A percentile compares a stretch with the other conserved stretches of the same genome.
Evolutionary conservation across 2,888 invertebrate genomes (phyloP).

Genomic region (Nasonovia ribisnigri): DNA sequence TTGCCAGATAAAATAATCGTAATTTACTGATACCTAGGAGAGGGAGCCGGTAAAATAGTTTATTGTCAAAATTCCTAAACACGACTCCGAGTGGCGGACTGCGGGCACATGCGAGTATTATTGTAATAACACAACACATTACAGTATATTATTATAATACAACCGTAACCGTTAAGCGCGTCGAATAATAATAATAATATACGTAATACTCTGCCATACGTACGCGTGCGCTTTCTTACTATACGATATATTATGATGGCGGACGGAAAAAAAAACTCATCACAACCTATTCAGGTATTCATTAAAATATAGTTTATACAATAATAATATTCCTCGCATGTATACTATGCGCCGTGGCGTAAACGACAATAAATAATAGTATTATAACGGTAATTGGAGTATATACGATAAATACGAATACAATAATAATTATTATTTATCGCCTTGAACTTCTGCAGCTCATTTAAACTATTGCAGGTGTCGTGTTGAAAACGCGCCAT

Average conservation of each 20-base stretch:
- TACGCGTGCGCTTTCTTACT: background rate
- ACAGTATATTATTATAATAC: background rate
- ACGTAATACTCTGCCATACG: background rate
- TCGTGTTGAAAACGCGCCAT: background rate
- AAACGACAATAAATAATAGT: slow-evolving; percentile 24
- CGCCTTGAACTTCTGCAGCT: slow-evolving; percentile 24
- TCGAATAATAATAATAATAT: background rate
- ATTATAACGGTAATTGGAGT: slow-evolving; percentile 24
- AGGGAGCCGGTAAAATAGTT: background rate
- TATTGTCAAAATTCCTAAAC: too few relatives aligned
- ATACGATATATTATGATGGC: background rate
- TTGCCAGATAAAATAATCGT: background rate
- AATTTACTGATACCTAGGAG: background rate
- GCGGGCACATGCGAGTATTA: background rate
- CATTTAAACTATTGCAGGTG: background rate
- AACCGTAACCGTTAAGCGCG: background rate
- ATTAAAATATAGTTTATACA: background rate
- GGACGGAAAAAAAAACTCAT: background rate
- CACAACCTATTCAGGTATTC: background rate
- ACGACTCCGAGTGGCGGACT: background rate
- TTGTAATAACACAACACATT: background rate
- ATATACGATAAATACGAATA: too few relatives aligned
- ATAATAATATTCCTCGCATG: background rate
- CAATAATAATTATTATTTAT: slow-evolving; percentile 30
- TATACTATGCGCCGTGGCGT: background rate